phyloP scores from a whole-genome alignment of 2,113 vertebrate genomes.

The Takifugu bimaculatus region DNA sequence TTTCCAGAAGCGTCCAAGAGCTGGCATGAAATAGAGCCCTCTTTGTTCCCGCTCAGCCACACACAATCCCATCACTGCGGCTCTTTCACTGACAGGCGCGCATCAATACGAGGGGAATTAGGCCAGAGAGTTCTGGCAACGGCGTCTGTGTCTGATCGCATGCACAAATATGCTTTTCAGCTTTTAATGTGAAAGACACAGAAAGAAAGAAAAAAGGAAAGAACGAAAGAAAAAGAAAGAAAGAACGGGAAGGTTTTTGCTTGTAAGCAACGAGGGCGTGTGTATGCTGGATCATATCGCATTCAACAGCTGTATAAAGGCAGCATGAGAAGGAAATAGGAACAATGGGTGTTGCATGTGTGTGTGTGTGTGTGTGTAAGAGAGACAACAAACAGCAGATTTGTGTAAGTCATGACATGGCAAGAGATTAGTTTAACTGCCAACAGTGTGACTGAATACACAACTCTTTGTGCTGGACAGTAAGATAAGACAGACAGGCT shows the following conservation, averaged over 20 bases:
- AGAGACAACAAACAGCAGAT: conserved; percentile 35
- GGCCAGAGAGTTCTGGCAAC: conserved; percentile 63
- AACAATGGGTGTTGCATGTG: conserved; percentile 61
- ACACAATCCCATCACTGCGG: conserved; percentile 55
- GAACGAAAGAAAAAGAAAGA: not conserved
- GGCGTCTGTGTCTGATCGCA: conserved; percentile 17
- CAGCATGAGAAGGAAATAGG: conserved; percentile 63
- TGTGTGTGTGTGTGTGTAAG: not conserved
- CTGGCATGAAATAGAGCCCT: conserved; percentile 53
- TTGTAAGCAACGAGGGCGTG: too few species aligned
- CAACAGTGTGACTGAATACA: conserved; percentile 32
- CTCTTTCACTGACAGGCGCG: conserved; percentile 66
- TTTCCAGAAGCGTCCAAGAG: conserved; percentile 58
- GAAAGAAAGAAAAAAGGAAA: not conserved
- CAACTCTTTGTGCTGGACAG: conserved; percentile 29
- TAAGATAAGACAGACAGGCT: conserved; percentile 19
- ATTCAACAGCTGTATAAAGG: conserved; percentile 57
- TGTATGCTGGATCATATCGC: conserved; percentile 45
- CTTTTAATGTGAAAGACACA: conserved; percentile 15
- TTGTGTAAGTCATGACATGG: conserved; percentile 47
- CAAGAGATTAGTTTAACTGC: conserved; percentile 64
- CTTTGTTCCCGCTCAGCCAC: conserved; percentile 62
- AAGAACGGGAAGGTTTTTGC: too few species aligned
- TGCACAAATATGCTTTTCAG: conserved; percentile 17
- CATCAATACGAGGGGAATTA: conserved; percentile 67